A percentile compares a stretch with the other conserved stretches of the same genome.
These are phyloP conservation scores for Lepilemur septentrionalis DNA, from an alignment of 2,797 vertebrate species.

Conservation along the genomic window DNA sequence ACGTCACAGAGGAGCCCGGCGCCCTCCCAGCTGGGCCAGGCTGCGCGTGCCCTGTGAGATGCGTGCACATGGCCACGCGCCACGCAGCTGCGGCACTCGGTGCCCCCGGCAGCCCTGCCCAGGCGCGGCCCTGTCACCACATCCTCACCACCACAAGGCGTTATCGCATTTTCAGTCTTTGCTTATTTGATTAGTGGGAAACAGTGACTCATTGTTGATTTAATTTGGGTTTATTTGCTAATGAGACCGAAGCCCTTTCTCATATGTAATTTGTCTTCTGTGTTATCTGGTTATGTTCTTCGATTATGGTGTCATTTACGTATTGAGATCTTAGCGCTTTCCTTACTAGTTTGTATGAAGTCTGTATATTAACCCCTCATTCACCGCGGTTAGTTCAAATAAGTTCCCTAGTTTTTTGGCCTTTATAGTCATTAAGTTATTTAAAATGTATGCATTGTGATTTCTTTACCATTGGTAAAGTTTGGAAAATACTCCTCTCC, in stretches of 20 bases:
- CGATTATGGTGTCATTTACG: background rate
- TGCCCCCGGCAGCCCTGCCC: background rate
- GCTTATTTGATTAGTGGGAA: background rate
- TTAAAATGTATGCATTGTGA: background rate
- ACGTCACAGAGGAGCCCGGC: accelerated
- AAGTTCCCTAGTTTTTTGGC: background rate
- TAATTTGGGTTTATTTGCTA: background rate
- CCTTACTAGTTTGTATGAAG: background rate
- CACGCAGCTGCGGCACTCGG: accelerated
- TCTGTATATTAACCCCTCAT: background rate
- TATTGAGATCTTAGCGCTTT: background rate
- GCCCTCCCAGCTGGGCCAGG: too few species aligned
- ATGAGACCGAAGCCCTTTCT: background rate
- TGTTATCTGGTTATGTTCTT: background rate
- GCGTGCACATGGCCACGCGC: accelerated
- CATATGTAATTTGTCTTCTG: background rate
- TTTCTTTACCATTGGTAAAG: background rate
- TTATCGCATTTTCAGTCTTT: background rate
- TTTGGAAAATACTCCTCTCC: background rate
- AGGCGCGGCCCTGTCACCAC: background rate
- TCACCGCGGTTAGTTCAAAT: background rate
- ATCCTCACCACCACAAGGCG: background rate
- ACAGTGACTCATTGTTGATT: background rate
- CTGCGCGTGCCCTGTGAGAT: background rate
- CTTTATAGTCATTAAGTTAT: background rate